Conservation (phyloP, 2,113 vertebrate species). For the Pelecanus crispus region DNA sequence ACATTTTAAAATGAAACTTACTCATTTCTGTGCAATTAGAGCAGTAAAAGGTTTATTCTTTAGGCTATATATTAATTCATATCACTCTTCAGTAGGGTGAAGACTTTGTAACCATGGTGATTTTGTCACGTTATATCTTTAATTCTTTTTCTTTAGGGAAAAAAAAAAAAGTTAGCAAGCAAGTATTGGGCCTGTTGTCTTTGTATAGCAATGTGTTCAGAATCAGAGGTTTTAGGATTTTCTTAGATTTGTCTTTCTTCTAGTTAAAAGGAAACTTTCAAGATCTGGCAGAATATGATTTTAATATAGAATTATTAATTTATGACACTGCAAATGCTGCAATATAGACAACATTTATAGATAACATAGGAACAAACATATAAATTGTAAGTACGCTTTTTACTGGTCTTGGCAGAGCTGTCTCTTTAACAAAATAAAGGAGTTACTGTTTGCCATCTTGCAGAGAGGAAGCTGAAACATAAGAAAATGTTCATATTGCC, state of each 20-base stretch:
- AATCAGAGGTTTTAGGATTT: not conserved
- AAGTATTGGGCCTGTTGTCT: not conserved
- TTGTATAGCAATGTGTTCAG: not conserved
- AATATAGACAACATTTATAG: not conserved
- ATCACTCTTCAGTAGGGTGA: not conserved
- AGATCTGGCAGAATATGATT: not conserved
- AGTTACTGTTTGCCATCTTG: slow-evolving; percentile 21
- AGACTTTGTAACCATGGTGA: not conserved
- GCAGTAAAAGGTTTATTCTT: not conserved
- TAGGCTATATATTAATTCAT: not conserved
- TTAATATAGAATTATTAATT: not conserved
- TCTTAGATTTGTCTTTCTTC: not conserved
- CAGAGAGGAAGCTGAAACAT: slow-evolving; percentile 37
- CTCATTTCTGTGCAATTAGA: not conserved
- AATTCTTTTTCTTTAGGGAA: not conserved
- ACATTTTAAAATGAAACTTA: not conserved
- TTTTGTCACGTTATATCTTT: not conserved
- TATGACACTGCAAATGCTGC: not conserved
- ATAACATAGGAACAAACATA: not conserved
- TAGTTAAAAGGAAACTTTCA: not conserved
- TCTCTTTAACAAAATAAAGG: slow-evolving; percentile 43
- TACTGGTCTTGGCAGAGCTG: slow-evolving; percentile 31
- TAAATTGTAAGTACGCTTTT: not conserved
- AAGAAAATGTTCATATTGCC: slow-evolving; percentile 30
- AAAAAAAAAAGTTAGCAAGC: not conserved